Evolutionary conservation across 2,797 vertebrate species (phyloP).

Genomic region (Pangasius krempfi): DNA sequence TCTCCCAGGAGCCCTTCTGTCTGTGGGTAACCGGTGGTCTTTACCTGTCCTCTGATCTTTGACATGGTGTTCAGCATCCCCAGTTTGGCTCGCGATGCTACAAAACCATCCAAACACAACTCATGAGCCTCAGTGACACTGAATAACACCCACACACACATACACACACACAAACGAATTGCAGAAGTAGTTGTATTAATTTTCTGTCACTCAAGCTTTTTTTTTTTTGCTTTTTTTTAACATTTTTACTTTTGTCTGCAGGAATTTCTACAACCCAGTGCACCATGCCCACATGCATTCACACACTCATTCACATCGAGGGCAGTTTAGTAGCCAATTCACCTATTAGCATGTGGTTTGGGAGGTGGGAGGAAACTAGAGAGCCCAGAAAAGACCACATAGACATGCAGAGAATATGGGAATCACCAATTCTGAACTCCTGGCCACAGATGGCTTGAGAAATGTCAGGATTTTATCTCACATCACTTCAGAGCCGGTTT

Average conservation of each 20-base stretch:
- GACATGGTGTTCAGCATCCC: slow-evolving; percentile 93
- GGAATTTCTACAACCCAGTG: background rate
- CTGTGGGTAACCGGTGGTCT: slow-evolving; percentile 89
- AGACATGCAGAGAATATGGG: background rate
- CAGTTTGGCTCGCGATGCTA: slow-evolving; percentile 90
- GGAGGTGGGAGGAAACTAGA: background rate
- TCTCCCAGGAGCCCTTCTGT: slow-evolving; percentile 92
- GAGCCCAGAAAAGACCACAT: background rate
- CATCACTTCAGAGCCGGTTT: background rate
- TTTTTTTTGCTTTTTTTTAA: background rate
- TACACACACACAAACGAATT: background rate
- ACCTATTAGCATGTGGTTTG: background rate
- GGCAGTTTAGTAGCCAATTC: background rate
- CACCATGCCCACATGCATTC: background rate
- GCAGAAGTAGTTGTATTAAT: background rate
- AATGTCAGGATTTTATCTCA: no score
- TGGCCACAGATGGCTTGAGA: no score
- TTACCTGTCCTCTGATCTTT: slow-evolving; percentile 92
- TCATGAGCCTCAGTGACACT: background rate
- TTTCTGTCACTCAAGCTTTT: background rate
- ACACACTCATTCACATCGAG: background rate
- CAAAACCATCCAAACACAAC: background rate
- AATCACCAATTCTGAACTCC: no score
- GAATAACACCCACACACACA: background rate
- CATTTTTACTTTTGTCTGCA: background rate